These are phyloP conservation scores for Gobio gobio DNA, from an alignment of 2,113 vertebrate species.

Conservation along the genomic window DNA sequence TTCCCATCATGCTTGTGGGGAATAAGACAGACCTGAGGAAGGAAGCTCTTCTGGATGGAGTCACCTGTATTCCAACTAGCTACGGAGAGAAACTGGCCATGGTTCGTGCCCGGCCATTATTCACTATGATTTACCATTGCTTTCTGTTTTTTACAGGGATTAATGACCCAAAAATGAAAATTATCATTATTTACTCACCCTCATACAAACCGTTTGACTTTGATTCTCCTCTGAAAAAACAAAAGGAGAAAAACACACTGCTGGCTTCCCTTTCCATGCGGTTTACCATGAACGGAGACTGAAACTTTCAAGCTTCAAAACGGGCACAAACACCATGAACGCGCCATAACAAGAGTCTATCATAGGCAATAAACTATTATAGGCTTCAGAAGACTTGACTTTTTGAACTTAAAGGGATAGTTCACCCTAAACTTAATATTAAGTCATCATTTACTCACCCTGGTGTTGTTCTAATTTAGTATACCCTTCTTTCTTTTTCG, in stretches of 20 bases:
- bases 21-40: conserved; percentile 92
- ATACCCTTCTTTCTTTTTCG: too few relatives aligned
- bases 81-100: conserved; percentile 95
- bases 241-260: too few relatives aligned
- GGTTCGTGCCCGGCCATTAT: conserved; percentile 74
- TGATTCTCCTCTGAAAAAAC: too few relatives aligned
- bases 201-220: not conserved
- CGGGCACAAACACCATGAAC: not conserved
- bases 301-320: not conserved
- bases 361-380: not conserved
- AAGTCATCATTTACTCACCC: too few relatives aligned
- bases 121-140: not conserved
- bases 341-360: not conserved
- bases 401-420: not conserved
- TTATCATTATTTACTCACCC: not conserved
- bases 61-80: conserved; percentile 81
- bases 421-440: too few relatives aligned
- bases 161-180: not conserved
- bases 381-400: not conserved
- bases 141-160: not conserved
- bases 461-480: too few relatives aligned
- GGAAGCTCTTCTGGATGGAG: conserved; percentile 69
- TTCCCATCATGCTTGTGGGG: conserved; percentile 96
- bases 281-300: not conserved
- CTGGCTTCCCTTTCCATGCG: too few relatives aligned